Conservation (phyloP, 2,113 vertebrate genomes). For the Pachypanchax playfairii region DNA sequence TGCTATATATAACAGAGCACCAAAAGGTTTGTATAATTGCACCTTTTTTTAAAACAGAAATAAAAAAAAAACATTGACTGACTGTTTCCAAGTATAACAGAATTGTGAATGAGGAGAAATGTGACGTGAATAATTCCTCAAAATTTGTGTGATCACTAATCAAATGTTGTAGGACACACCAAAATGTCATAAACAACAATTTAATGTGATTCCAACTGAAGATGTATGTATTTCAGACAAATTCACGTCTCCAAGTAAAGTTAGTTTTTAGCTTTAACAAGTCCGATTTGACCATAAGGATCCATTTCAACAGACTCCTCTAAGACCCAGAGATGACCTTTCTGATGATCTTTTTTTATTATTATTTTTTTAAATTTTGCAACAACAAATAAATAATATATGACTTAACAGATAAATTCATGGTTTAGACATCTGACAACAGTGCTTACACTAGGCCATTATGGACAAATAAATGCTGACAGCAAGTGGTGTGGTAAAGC, state of each 20-base stretch:
- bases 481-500: slow-evolving; percentile 74
- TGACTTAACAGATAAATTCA: slow-evolving; percentile 60
- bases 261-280: background rate
- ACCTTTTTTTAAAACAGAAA: slow-evolving; percentile 68
- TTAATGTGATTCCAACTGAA: too few species aligned
- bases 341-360: slow-evolving; percentile 50
- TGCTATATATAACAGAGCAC: slow-evolving; percentile 78
- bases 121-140: too few species aligned
- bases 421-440: slow-evolving; percentile 72
- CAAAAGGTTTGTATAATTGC: slow-evolving; percentile 70
- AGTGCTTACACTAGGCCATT: slow-evolving; percentile 73
- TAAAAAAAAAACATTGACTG: too few species aligned
- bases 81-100: too few species aligned
- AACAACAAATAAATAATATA: slow-evolving; percentile 73
- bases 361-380: slow-evolving; percentile 54
- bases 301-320: slow-evolving; percentile 40
- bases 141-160: too few species aligned
- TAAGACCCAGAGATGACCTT: slow-evolving; percentile 53
- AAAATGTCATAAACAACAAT: too few species aligned
- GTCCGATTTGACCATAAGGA: slow-evolving; percentile 44
- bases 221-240: too few species aligned
- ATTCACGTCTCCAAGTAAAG: slow-evolving; percentile 16
- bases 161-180: too few species aligned
- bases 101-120: too few species aligned
- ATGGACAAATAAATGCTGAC: slow-evolving; percentile 71